phyloP scores from a whole-genome alignment of 2,888 invertebrate species.

The Cyclophora punctaria region DNA sequence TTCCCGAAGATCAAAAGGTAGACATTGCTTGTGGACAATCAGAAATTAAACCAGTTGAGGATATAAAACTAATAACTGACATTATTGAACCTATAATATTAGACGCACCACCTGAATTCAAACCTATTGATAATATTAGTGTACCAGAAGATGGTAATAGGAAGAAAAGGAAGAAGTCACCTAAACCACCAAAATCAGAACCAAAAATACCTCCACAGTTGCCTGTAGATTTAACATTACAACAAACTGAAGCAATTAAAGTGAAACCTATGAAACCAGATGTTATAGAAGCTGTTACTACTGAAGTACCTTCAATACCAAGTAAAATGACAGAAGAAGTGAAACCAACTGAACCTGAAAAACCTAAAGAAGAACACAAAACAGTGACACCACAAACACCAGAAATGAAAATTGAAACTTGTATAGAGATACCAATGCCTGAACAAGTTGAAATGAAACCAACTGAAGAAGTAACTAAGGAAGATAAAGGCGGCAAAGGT shows the following conservation, averaged over 20 bases:
- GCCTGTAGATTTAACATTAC: too few species aligned
- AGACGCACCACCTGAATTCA: background rate
- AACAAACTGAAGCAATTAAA: too few species aligned
- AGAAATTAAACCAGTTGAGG: background rate
- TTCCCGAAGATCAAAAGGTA: background rate
- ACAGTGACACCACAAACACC: background rate
- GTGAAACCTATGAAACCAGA: slow-evolving; percentile 5
- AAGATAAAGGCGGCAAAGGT: slow-evolving; percentile 26
- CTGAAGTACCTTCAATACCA: slow-evolving; percentile 2
- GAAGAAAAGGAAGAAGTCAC: slow-evolving; percentile 32
- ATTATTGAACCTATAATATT: background rate
- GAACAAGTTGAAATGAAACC: slow-evolving; percentile 11
- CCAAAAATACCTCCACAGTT: background rate
- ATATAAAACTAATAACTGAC: slow-evolving; percentile 4
- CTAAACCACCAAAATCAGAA: slow-evolving; percentile 22
- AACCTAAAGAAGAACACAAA: background rate
- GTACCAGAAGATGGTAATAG: slow-evolving; percentile 18
- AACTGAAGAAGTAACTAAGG: slow-evolving; percentile 16
- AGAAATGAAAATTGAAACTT: background rate
- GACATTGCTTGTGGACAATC: background rate
- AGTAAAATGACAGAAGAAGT: slow-evolving; percentile 7
- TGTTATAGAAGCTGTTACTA: slow-evolving; percentile 5
- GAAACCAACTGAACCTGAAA: background rate
- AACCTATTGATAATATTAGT: slow-evolving; percentile 1
- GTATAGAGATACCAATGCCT: background rate